Evolutionary conservation across 1,140 invertebrate species (phyloP).

Genomic region (Drosophila pectinifera): DNA sequence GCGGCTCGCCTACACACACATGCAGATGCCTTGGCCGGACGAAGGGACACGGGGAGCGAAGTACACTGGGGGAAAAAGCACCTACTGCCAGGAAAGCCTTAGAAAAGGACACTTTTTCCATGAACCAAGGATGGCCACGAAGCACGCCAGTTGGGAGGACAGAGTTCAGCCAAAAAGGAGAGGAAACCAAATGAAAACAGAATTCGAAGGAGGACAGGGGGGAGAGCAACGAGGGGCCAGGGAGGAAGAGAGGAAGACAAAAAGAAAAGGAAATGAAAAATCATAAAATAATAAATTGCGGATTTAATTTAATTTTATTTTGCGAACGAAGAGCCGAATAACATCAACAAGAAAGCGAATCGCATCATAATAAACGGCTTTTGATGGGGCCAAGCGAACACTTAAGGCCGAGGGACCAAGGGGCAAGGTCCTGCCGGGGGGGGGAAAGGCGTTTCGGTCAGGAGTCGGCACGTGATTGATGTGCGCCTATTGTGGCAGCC

Average conservation of each 20-base stretch:
- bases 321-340: constrained; percentile 6
- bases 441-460: constrained; percentile 9
- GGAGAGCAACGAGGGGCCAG: neutral
- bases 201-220: neutral
- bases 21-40: constrained; percentile 8
- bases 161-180: neutral
- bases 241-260: constrained; percentile 3
- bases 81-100: neutral
- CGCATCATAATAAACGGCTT: constrained; percentile 78
- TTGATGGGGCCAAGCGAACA: constrained; percentile 57
- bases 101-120: too few species aligned
- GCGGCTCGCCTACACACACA: constrained; percentile 6
- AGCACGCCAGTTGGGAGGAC: too few species aligned
- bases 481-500: constrained; percentile 43
- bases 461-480: constrained; percentile 69
- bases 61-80: neutral
- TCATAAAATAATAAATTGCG: constrained; percentile 75
- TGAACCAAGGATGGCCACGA: too few species aligned
- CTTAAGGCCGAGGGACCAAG: constrained; percentile 22
- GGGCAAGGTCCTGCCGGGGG: constrained; percentile 3
- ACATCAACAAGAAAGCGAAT: constrained; percentile 43
- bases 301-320: constrained; percentile 77
- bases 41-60: too few species aligned
- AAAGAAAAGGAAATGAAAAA: constrained; percentile 59
- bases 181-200: constrained; percentile 2